These are phyloP conservation scores for Neoarius graeffei DNA, from an alignment of 2,113 vertebrate genomes.

Conservation along the genomic window DNA sequence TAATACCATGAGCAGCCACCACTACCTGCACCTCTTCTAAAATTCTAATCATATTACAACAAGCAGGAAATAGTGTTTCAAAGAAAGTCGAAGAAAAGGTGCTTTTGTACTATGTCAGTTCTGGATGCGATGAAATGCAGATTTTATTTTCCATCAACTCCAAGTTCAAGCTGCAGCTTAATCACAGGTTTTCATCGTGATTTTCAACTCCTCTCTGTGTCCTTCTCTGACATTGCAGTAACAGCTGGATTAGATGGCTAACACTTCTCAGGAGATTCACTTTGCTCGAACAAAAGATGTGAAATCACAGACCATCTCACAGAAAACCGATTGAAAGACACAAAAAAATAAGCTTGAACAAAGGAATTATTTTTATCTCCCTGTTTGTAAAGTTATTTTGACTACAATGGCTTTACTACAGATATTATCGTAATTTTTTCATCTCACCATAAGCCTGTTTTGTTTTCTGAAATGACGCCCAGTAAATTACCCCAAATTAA, in stretches of 20 bases:
- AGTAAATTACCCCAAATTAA: neutral
- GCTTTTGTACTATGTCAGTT: neutral
- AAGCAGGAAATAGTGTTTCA: neutral
- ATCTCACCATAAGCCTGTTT: neutral
- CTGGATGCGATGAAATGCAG: neutral
- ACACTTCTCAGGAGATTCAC: conserved; percentile 1
- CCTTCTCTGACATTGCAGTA: conserved; percentile 28
- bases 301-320: neutral
- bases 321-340: neutral
- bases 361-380: neutral
- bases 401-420: neutral
- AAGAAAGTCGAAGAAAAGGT: neutral
- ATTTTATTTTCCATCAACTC: neutral
- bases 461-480: neutral
- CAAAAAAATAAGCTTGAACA: neutral
- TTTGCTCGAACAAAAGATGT: neutral
- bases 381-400: neutral
- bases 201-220: neutral
- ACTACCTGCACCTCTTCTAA: neutral
- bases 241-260: neutral
- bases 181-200: neutral
- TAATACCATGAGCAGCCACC: no score
- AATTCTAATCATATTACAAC: neutral
- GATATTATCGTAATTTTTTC: neutral
- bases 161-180: neutral